Base-by-base conservation (phyloP, 2,797 vertebrate genomes). In the Margarornis squamiger region DNA sequence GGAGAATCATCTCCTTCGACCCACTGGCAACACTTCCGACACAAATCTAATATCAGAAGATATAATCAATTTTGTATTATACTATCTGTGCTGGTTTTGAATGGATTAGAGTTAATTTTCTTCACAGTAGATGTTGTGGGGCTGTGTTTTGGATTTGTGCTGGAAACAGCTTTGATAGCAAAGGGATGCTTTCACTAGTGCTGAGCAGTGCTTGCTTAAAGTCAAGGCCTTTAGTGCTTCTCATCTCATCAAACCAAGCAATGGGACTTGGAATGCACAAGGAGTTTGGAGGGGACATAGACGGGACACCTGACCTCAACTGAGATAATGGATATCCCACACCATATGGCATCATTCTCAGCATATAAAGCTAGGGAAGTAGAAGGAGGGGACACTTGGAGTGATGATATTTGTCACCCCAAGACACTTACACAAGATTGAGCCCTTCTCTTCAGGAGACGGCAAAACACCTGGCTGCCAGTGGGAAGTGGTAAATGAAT, bases 321-420 rank as follows among this genome's bases (percentile, higher is more conserved):
- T 18, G 39, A 27, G 13, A 14, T 21, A 55, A 22, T 2, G 34
- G 34, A 27, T 41, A 32, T 41, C 57, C 30, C 5, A 6, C 34
- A 27, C 14, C 26, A 36, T 23, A 8, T 30, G 16, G 7, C 34
- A 14, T 32, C 14, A 48, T 30, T 9, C 21, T 62, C 39, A 70
- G 48, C 11, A 27, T 8, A 8, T 10, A 63, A 48, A n/a, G 2
- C 26, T 55, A 58, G 43, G 7, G 30, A 77, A 61, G 51, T 46
- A 15, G 30, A 22, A 78, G 18, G 34, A 55, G 21, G 14, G 18
- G 14, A 13, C 30, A 30, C 12, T 55, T 0, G 0, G 2, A 71
- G 8, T 49, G 45, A 15, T 59, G 22, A 38, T 8, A 1, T 38
- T 59, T 45, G 12, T 32, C 30, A 43, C 15, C 10, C 32, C 22